These are phyloP conservation scores for Acanthopleura granulata DNA, from an alignment of 2,888 invertebrate species.

Conservation along the genomic window DNA sequence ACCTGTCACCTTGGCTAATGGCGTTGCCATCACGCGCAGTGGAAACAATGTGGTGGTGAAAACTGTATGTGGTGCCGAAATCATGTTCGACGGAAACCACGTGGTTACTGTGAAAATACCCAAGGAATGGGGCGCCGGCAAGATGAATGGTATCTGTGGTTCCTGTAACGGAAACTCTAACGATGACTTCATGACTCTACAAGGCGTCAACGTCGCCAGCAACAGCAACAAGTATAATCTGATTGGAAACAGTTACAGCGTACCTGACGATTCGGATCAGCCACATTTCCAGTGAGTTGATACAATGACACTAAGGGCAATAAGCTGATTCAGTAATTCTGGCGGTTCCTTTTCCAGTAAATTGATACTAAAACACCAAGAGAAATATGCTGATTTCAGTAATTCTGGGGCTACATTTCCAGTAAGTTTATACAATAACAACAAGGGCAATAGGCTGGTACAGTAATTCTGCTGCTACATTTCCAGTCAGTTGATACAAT, in stretches of 20 bases:
- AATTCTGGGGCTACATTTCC: too few species aligned
- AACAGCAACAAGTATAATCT: slow-evolving; percentile 9
- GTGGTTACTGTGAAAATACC: slow-evolving; percentile 10
- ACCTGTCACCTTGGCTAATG: slow-evolving; percentile 4
- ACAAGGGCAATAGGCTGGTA: too few species aligned
- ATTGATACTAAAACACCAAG: too few species aligned
- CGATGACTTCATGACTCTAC: background rate
- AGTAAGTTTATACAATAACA: too few species aligned
- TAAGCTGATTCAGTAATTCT: background rate
- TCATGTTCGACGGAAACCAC: slow-evolving; percentile 7
- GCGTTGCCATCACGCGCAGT: background rate
- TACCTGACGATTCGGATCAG: slow-evolving; percentile 10
- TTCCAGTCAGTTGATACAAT: too few species aligned
- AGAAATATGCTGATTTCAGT: too few species aligned
- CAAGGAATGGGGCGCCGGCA: background rate
- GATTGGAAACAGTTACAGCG: slow-evolving; percentile 10
- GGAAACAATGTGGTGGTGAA: slow-evolving; percentile 3
- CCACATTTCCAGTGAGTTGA: slow-evolving; percentile 6
- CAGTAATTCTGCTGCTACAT: too few species aligned
- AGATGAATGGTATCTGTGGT: slow-evolving; percentile 12
- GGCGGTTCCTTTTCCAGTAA: too few species aligned
- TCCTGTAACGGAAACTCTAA: slow-evolving; percentile 4
- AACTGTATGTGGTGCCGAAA: background rate
- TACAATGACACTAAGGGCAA: background rate
- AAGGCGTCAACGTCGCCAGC: background rate